Percentiles rank a stretch among this genome's conserved stretches.
Evolutionary conservation across 2,113 vertebrate genomes (phyloP).

Genomic region (Urocitellus parryii): DNA sequence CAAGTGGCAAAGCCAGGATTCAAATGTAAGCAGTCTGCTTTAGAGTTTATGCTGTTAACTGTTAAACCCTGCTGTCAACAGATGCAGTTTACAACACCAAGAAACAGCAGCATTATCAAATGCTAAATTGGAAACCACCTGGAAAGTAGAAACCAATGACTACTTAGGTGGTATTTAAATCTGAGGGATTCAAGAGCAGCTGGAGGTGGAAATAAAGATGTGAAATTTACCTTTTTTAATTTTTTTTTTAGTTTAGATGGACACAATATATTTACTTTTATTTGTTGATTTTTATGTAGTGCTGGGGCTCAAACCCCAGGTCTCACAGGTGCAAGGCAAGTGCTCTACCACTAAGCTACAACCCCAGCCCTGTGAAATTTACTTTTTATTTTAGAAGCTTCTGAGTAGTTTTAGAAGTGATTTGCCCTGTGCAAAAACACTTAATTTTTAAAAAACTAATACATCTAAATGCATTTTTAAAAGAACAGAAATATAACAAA

Average conservation of each 20-base stretch:
- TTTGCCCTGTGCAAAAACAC: background rate
- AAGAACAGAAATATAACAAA: slow-evolving; percentile 5
- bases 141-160: slow-evolving; percentile 23
- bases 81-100: slow-evolving; percentile 35
- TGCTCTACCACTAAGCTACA: too few relatives aligned
- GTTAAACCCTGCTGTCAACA: background rate
- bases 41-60: slow-evolving; percentile 31
- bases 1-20: background rate
- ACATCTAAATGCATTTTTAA: slow-evolving; percentile 40
- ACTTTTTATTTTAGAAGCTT: background rate
- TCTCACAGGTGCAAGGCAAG: too few relatives aligned
- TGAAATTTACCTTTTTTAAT: background rate
- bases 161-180: background rate
- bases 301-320: too few relatives aligned
- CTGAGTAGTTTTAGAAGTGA: background rate
- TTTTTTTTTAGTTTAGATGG: too few relatives aligned
- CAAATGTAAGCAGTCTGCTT: background rate
- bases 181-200: background rate
- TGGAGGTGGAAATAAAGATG: background rate
- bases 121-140: slow-evolving; percentile 30
- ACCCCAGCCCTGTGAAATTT: too few relatives aligned
- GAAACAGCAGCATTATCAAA: slow-evolving; percentile 36
- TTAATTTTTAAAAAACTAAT: slow-evolving; percentile 35
- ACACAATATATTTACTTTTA: too few relatives aligned
- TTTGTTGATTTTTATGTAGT: too few relatives aligned